These are phyloP conservation scores for Psittacus erithacus DNA, from an alignment of 2,113 vertebrate genomes.

Conservation along the genomic window DNA sequence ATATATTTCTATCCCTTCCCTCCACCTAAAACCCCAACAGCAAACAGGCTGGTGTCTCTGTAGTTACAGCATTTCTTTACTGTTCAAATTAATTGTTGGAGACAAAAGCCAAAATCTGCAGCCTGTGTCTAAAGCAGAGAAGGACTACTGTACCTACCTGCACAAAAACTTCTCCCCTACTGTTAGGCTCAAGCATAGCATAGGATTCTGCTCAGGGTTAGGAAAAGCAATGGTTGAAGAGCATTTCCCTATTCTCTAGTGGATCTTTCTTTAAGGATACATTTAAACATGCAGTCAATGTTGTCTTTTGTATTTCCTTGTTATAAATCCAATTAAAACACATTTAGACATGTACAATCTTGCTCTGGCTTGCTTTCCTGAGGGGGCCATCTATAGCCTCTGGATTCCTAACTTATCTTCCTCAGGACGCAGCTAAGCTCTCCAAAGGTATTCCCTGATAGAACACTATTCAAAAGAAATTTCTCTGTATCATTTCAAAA, in stretches of 20 bases:
- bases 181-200: neutral
- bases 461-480: neutral
- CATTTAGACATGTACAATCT: neutral
- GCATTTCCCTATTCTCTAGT: too few species aligned
- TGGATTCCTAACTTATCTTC: neutral
- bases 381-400: neutral
- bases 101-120: neutral
- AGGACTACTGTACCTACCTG: too few species aligned
- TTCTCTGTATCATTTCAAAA: neutral
- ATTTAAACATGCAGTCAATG: accelerated
- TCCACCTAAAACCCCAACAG: neutral
- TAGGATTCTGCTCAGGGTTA: neutral
- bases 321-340: neutral
- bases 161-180: neutral
- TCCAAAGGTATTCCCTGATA: neutral
- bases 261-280: neutral
- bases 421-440: neutral
- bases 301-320: neutral
- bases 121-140: neutral
- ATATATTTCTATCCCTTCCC: neutral
- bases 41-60: neutral
- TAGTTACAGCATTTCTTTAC: neutral
- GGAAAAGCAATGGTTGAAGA: neutral
- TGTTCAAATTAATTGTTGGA: neutral
- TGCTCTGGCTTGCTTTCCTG: neutral